Evolutionary conservation across 2,888 invertebrate genomes (phyloP).

Genomic region (Tetranychus piercei): DNA sequence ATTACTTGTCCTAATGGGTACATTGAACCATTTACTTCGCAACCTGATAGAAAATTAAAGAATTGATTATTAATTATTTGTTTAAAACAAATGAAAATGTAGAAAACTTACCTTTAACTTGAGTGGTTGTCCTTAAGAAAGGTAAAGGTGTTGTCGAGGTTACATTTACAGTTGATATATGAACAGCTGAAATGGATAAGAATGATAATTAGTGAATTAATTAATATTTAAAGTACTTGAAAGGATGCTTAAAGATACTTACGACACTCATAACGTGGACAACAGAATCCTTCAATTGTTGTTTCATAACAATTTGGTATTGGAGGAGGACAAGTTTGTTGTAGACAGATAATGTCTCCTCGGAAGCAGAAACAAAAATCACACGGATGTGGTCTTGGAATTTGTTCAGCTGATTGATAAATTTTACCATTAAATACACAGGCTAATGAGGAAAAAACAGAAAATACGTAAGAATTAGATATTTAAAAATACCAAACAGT

Average conservation of each 20-base stretch:
- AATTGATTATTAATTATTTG: neutral
- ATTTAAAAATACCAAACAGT: neutral
- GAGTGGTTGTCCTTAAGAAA: constrained; percentile 11
- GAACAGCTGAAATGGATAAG: constrained; percentile 16
- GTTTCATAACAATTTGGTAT: constrained; percentile 78
- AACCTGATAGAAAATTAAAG: constrained; percentile 39
- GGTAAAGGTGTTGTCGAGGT: constrained; percentile 14
- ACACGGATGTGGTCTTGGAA: constrained; percentile 79
- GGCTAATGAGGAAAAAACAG: constrained; percentile 35
- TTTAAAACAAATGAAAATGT: neutral
- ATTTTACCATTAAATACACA: constrained; percentile 79
- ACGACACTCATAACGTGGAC: constrained; percentile 76
- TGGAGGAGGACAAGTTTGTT: constrained; percentile 85
- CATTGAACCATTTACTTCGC: constrained; percentile 63
- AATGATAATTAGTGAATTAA: neutral
- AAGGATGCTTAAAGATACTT: constrained; percentile 22
- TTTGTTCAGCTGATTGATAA: constrained; percentile 82
- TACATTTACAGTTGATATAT: constrained; percentile 16
- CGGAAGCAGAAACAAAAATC: constrained; percentile 94
- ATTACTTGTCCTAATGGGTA: constrained; percentile 70
- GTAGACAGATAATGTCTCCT: constrained; percentile 80
- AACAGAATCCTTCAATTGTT: constrained; percentile 79
- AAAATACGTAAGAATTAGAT: neutral
- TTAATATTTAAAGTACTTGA: neutral
- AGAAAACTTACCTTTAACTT: constrained; percentile 13